Conservation (phyloP, 2,113 vertebrate species). For the Turnix velox region DNA sequence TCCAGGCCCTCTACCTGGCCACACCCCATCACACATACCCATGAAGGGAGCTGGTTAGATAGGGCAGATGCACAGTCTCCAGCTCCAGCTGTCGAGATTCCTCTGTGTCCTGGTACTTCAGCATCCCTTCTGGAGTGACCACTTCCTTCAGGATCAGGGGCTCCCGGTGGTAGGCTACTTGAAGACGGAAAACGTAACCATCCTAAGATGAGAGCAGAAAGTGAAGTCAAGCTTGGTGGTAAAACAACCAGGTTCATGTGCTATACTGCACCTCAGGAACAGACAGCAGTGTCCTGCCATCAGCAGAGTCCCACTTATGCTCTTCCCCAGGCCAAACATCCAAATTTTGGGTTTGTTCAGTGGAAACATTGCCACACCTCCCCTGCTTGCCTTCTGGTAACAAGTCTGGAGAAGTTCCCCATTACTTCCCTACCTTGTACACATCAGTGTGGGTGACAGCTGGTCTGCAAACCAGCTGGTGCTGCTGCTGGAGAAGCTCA, state of each 20-base stretch:
- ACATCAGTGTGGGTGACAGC: slow-evolving; percentile 82
- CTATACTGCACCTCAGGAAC: neutral
- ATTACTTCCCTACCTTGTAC: slow-evolving; percentile 66
- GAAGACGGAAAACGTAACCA: slow-evolving; percentile 87
- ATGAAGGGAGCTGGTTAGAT: slow-evolving; percentile 89
- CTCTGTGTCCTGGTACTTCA: slow-evolving; percentile 82
- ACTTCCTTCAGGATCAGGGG: slow-evolving; percentile 86
- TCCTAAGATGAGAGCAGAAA: slow-evolving; percentile 69
- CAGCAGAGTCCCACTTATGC: accelerated
- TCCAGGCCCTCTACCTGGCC: no score
- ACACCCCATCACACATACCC: slow-evolving; percentile 69
- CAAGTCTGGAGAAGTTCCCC: neutral
- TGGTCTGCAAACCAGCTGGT: slow-evolving; percentile 79
- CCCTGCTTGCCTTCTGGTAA: accelerated
- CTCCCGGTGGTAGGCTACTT: slow-evolving; percentile 92
- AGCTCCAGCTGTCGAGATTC: slow-evolving; percentile 84
- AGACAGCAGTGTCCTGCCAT: neutral
- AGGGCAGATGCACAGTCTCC: slow-evolving; percentile 81
- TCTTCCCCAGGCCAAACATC: neutral
- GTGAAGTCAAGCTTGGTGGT: neutral
- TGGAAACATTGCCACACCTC: neutral
- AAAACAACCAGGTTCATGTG: neutral
- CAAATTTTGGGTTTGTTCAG: neutral
- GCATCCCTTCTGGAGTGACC: slow-evolving; percentile 81
- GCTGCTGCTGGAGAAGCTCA: slow-evolving; percentile 80